Base-by-base conservation (phyloP, 2,797 vertebrate species). In the Bradypodion ventrale region DNA sequence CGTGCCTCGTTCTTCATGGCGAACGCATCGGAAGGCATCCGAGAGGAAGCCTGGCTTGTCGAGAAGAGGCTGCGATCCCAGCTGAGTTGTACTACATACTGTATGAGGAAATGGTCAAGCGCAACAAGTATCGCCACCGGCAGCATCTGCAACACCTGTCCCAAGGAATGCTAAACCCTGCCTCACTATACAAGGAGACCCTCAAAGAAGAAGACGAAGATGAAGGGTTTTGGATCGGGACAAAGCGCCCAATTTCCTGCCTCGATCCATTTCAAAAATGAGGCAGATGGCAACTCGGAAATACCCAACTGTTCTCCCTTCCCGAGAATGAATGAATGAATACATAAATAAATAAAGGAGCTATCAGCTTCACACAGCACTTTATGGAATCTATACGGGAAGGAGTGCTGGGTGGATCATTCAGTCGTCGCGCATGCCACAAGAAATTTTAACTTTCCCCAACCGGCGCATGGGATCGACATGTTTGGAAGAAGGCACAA, bases 391-490 rank as follows among this genome's bases (percentile, higher is more conserved):
- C 75, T 82, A 0, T 0, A 80, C 66, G 0, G 0, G 23, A 90
- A 15, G 32, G 49, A 29, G 75, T n/a, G 5, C 23, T 76, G 52
- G 35, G 62, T 19, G 1, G 42, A 59, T 68, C 88, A 66, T 80
- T 10, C n/a, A 23, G 44, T 42, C 42, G 63, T n/a, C 32, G 7
- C 37, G 63, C 16, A 15, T 35, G n/a, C 6, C 37, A 12, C 7
- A 10, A 77, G 65, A 63, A 72, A 16, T 52, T 63, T 35, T n/a
- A 49, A 73, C 65, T 40, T 60, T 9, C 35, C 79, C n/a, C 74
- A 60, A 35, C 65, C 0, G 0, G 44, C 32, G 0, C 3, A 0
- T 1, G 2, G 35, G 63, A 52, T 68, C 10, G 13, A 25, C 9
- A 15, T 2, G 69, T 0, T 40, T 52, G 44, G 44, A 2, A 25